Evolutionary conservation across 1,140 invertebrate species (phyloP).

Genomic region (Kradibia gibbosae): DNA sequence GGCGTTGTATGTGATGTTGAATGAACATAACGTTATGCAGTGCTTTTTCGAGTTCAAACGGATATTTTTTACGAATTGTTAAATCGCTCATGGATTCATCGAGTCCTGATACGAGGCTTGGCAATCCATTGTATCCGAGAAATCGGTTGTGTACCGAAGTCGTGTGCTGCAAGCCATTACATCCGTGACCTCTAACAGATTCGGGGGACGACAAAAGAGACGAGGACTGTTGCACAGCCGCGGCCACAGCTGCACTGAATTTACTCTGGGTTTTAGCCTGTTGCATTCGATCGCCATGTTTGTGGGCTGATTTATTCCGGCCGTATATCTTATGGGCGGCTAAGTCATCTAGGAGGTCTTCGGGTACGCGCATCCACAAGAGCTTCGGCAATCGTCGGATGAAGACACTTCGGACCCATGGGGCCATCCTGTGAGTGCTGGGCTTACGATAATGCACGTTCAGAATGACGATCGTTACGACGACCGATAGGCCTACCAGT

Average conservation of each 20-base stretch:
- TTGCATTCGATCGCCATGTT: neutral
- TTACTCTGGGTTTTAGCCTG: slow-evolving; percentile 75
- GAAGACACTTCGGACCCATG: slow-evolving; percentile 92
- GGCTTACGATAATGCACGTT: slow-evolving; percentile 99
- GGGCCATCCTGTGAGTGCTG: slow-evolving; percentile 96
- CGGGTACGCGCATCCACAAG: slow-evolving; percentile 88
- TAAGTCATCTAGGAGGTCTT: slow-evolving; percentile 84
- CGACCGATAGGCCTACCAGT: slow-evolving; percentile 95
- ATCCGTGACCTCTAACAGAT: slow-evolving; percentile 76
- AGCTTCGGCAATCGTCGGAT: slow-evolving; percentile 88
- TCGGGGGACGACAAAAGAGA: slow-evolving; percentile 83
- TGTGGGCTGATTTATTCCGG: slow-evolving; percentile 65
- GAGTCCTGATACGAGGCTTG: slow-evolving; percentile 84
- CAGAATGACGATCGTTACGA: slow-evolving; percentile 97
- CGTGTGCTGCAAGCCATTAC: slow-evolving; percentile 85
- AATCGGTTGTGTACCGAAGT: slow-evolving; percentile 83
- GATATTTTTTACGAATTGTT: slow-evolving; percentile 87
- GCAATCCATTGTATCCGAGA: slow-evolving; percentile 84
- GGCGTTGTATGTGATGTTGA: slow-evolving; percentile 92
- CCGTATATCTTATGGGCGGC: slow-evolving; percentile 83
- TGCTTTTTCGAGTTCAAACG: slow-evolving; percentile 92
- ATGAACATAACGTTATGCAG: slow-evolving; percentile 97
- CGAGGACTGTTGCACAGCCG: slow-evolving; percentile 75
- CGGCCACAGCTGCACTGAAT: slow-evolving; percentile 78
- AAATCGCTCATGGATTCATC: slow-evolving; percentile 87